Percentiles rank a stretch among this genome's conserved stretches.
phyloP scores from a whole-genome alignment of 2,113 vertebrate genomes.

The Fulica atra region DNA sequence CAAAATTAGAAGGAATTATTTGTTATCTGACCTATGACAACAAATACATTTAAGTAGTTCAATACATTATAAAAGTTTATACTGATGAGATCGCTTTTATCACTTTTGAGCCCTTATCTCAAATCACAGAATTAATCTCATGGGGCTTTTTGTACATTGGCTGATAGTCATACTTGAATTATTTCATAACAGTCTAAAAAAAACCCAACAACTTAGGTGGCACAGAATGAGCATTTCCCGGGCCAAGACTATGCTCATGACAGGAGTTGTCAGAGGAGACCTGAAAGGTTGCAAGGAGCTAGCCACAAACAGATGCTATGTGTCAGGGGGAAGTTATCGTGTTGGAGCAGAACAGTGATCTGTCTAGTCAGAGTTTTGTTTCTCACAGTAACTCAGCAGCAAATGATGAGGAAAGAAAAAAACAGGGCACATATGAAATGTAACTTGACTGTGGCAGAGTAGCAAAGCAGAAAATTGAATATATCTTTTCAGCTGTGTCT shows the following conservation, averaged over 20 bases:
- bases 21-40: not conserved
- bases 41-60: not conserved
- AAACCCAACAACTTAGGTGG: not conserved
- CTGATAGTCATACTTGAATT: not conserved
- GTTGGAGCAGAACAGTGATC: not conserved
- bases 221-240: not conserved
- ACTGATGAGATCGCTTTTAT: fast-evolving
- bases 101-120: not conserved
- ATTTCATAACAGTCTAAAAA: not conserved
- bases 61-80: not conserved
- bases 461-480: not conserved
- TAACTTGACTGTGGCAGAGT: not conserved
- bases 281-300: fast-evolving
- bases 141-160: not conserved
- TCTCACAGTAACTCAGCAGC: not conserved
- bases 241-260: fast-evolving
- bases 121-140: not conserved
- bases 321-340: not conserved
- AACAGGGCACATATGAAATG: not conserved
- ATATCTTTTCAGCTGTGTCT: not conserved
- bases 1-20: not conserved
- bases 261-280: not conserved
- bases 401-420: not conserved
- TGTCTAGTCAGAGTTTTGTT: not conserved
- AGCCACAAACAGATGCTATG: not conserved